Conservation (phyloP, 2,113 vertebrate species). For the Gnathonemus echidnorhynchus region DNA sequence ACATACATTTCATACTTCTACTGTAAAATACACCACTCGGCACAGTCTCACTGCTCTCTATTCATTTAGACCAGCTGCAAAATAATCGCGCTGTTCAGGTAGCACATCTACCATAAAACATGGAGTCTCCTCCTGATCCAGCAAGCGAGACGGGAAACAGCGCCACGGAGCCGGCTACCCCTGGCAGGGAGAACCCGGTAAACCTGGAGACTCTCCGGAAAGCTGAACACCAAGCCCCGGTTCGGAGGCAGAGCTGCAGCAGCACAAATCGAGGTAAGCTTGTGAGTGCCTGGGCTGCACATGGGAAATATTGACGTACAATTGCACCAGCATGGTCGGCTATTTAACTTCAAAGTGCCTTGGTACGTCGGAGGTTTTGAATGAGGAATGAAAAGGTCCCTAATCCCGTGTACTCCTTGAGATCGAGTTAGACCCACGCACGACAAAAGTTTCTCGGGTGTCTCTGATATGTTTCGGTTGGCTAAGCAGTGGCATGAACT, state of each 20-base stretch:
- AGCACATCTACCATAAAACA: conserved; percentile 61
- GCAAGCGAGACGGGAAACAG: conserved; percentile 84
- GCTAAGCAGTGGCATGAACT: neutral
- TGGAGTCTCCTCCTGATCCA: conserved; percentile 91
- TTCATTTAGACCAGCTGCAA: conserved; percentile 66
- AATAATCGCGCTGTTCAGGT: conserved; percentile 47
- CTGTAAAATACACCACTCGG: conserved; percentile 83
- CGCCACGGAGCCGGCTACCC: conserved; percentile 79
- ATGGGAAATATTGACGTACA: conserved; percentile 26
- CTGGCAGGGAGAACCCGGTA: conserved; percentile 79
- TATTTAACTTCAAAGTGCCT: conserved; percentile 55
- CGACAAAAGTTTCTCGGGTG: conserved; percentile 13
- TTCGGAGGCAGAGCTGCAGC: conserved; percentile 83
- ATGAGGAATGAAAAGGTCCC: neutral
- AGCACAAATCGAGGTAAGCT: conserved; percentile 78
- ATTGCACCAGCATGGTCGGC: conserved; percentile 6
- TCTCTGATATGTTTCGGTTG: neutral
- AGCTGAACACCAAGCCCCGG: conserved; percentile 76
- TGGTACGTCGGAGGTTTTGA: neutral
- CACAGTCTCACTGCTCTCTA: conserved; percentile 73
- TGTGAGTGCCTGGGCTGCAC: conserved; percentile 23
- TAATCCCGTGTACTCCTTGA: neutral
- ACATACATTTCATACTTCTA: conserved; percentile 79
- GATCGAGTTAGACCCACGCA: neutral
- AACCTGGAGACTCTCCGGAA: conserved; percentile 81